A percentile compares a stretch with the other conserved stretches of the same genome.
phyloP scores from a whole-genome alignment of 1,140 invertebrate species.

The Seison nebaliae region DNA sequence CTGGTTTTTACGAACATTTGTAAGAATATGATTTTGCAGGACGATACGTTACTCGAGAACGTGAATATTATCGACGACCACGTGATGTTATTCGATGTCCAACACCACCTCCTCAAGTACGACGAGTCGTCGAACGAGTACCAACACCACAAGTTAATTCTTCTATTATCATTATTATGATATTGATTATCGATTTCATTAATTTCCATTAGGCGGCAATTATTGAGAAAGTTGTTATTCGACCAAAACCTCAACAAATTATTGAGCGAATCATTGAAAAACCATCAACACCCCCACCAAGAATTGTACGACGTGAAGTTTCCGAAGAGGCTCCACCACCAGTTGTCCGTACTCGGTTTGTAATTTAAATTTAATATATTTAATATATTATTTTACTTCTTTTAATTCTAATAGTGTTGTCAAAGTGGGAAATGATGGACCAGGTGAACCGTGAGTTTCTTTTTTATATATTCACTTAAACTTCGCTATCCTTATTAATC shows the following conservation, averaged over 20 bases:
- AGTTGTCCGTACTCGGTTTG: constrained; percentile 8
- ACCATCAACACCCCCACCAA: constrained; percentile 12
- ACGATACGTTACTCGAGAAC: too few species aligned
- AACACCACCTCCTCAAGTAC: constrained; percentile 10
- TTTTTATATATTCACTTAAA: too few species aligned
- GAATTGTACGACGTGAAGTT: constrained; percentile 11
- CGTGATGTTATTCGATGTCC: constrained; percentile 8
- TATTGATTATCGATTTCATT: background rate
- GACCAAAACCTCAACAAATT: constrained; percentile 9
- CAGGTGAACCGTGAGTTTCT: too few species aligned
- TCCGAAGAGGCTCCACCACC: constrained; percentile 10
- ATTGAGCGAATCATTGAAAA: constrained; percentile 12
- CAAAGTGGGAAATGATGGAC: too few species aligned
- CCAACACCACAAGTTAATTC: constrained; percentile 4
- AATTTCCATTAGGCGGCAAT: constrained; percentile 1
- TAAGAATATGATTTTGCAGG: too few species aligned
- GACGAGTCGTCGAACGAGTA: constrained; percentile 12
- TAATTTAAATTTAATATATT: too few species aligned
- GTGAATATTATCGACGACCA: too few species aligned
- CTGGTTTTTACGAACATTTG: too few species aligned
- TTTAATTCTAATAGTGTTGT: too few species aligned
- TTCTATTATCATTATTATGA: background rate
- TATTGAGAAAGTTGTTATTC: constrained; percentile 9
- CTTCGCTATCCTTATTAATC: too few species aligned
- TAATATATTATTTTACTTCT: too few species aligned